Base-by-base conservation (phyloP, 2,888 invertebrate species). In the Diogma glabrata region DNA sequence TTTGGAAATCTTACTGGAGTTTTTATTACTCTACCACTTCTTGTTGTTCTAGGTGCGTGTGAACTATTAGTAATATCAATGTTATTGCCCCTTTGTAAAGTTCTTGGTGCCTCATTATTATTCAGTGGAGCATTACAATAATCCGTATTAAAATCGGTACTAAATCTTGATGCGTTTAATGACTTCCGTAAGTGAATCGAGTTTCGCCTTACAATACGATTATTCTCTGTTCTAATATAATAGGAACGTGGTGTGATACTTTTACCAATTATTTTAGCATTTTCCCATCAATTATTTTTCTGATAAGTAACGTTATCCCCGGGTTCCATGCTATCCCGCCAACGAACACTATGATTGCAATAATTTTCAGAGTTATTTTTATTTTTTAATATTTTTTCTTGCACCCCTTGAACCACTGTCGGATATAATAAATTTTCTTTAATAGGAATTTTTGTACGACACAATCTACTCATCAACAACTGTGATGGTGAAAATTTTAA, bases 401-500 rank as follows among this genome's bases (percentile, higher is more conserved):
- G n/a, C n/a, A n/a, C n/a, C n/a, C n/a, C n/a, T n/a, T n/a, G n/a
- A n/a, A 26, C 28, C 45, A 28, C 28, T 30, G 43, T 19, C 14
- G 40, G 49, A 23, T 49, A 10, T 7, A 38, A 22, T 24, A 19
- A 20, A 3, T 4, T 20, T 6, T 43, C 43, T n/a, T 50, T 16
- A 20, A 51, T 28, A 16, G 51, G 51, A 5, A 58, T 52, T 16
- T 43, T 51, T 19, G 55, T 54, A 30, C 51, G 47, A 33, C 52
- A 50, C 48, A 43, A 49, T 50, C 58, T 54, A 33, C 52, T 52
- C 19, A 54, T 50, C 16, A 57, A 16, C 9, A 57, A 45, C 50
- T 56, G 54, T 16, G 55, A 52, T 43, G 57, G 56, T 20, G 57
- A 52, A 43, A 52, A 28, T 19, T 54, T 49, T 17, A 51, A 38